phyloP scores from a whole-genome alignment of 2,888 invertebrate genomes.

The Rotaria socialis region DNA sequence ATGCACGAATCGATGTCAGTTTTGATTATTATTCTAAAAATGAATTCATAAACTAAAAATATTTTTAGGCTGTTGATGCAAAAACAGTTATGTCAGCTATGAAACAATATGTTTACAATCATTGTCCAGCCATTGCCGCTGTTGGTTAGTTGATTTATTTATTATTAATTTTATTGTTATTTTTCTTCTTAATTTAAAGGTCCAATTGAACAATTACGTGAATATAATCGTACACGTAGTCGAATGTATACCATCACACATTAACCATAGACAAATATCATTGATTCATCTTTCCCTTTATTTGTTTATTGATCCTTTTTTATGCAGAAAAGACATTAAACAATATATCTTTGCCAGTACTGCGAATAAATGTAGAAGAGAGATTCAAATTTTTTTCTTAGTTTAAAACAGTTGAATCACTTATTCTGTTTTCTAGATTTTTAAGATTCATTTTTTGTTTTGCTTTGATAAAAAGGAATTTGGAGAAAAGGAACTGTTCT shows the following conservation, averaged over 20 bases:
- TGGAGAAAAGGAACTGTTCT: no score
- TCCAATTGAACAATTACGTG: conserved; percentile 77
- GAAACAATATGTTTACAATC: conserved; percentile 86
- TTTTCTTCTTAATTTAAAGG: conserved; percentile 52
- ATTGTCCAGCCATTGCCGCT: conserved; percentile 85
- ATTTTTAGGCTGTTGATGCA: conserved; percentile 69
- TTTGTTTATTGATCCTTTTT: conserved; percentile 19
- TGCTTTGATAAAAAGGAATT: no score
- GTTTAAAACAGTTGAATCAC: not conserved
- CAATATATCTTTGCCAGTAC: not conserved
- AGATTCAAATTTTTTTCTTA: not conserved
- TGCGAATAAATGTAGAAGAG: conserved; percentile 29
- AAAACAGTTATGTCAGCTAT: conserved; percentile 79
- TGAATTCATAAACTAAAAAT: not conserved
- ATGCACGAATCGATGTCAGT: conserved; percentile 79
- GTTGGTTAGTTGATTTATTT: conserved; percentile 69
- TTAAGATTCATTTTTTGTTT: no score
- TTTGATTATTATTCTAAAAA: not conserved
- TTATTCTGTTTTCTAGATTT: not conserved
- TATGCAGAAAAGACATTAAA: conserved; percentile 10
- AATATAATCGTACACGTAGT: conserved; percentile 77
- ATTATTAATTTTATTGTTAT: not conserved
- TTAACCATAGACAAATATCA: not conserved
- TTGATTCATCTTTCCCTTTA: conserved; percentile 9
- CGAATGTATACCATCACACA: conserved; percentile 67